These are phyloP conservation scores for Myrmecobius fasciatus DNA, from an alignment of 2,113 vertebrate genomes.

Conservation along the genomic window DNA sequence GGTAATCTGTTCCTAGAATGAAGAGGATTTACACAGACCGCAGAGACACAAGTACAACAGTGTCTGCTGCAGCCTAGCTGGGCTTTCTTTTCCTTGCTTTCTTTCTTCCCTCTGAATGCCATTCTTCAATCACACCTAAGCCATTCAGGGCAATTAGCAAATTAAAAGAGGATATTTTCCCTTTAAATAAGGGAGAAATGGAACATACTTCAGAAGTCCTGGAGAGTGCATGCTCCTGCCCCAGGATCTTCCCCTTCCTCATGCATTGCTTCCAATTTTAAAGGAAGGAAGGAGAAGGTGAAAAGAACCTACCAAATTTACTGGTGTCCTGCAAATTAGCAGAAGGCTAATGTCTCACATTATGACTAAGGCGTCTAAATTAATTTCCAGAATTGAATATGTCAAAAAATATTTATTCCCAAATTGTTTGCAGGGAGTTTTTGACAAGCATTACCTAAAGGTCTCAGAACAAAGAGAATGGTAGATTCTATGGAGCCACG, in stretches of 20 bases:
- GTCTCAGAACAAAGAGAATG: constrained; percentile 66
- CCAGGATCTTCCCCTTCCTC: constrained; percentile 43
- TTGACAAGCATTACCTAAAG: constrained; percentile 65
- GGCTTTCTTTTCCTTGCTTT: constrained; percentile 39
- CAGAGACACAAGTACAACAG: constrained; percentile 77
- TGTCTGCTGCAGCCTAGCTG: constrained; percentile 46
- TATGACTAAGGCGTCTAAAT: constrained; percentile 42
- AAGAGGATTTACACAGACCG: constrained; percentile 65
- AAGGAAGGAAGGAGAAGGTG: background rate
- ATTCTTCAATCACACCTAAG: constrained; percentile 66
- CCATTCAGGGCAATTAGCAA: constrained; percentile 73
- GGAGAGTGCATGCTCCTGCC: constrained; percentile 44
- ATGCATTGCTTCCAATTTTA: constrained; percentile 38
- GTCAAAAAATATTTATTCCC: constrained; percentile 71
- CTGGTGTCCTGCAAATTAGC: constrained; percentile 47
- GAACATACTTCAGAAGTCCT: constrained; percentile 58
- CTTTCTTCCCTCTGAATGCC: constrained; percentile 61
- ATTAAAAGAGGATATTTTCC: constrained; percentile 65
- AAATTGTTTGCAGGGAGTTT: constrained; percentile 62
- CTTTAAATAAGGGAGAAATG: constrained; percentile 68
- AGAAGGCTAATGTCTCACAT: constrained; percentile 40
- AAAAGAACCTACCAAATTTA: constrained; percentile 60
- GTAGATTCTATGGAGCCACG: constrained; percentile 56
- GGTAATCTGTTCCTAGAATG: constrained; percentile 56
- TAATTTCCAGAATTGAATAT: constrained; percentile 57